Conservation (phyloP, 2,888 invertebrate genomes). For the Rhagophthalmus giganteus region DNA sequence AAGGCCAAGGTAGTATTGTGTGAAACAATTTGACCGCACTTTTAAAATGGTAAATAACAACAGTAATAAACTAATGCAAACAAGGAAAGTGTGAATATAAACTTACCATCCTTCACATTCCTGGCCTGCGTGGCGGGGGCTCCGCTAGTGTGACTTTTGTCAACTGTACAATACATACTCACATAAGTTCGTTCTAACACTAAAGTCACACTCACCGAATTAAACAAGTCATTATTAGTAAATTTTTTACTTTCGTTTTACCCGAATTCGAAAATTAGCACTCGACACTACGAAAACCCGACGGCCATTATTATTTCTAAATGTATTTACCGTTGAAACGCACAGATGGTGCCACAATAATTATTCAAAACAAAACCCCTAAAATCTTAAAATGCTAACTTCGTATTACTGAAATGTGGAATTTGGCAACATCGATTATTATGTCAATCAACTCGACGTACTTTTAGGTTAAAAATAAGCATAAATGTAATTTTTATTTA, state of each 20-base stretch:
- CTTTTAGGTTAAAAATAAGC: neutral
- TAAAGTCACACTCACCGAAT: constrained; percentile 63
- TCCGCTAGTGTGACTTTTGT: constrained; percentile 74
- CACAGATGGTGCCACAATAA: constrained; percentile 50
- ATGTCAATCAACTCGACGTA: too few species aligned
- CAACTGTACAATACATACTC: constrained; percentile 75
- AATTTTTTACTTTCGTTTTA: constrained; percentile 43
- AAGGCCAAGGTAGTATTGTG: too few species aligned
- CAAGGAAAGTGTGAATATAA: constrained; percentile 14
- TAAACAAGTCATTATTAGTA: constrained; percentile 59
- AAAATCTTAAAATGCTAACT: too few species aligned
- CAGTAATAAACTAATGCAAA: neutral
- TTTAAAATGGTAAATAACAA: neutral
- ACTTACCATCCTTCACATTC: constrained; percentile 78
- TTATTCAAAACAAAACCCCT: too few species aligned
- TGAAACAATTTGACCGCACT: too few species aligned
- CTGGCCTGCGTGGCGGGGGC: constrained; percentile 71
- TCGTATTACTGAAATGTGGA: too few species aligned
- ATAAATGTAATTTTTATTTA: constrained; percentile 4
- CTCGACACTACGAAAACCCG: constrained; percentile 50
- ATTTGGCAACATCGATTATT: too few species aligned
- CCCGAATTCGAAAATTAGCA: constrained; percentile 42
- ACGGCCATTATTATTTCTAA: constrained; percentile 54
- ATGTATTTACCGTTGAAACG: constrained; percentile 41
- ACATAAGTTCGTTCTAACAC: constrained; percentile 47